Conservation (phyloP, 2,888 invertebrate species). For the Morinoia aosen region DNA sequence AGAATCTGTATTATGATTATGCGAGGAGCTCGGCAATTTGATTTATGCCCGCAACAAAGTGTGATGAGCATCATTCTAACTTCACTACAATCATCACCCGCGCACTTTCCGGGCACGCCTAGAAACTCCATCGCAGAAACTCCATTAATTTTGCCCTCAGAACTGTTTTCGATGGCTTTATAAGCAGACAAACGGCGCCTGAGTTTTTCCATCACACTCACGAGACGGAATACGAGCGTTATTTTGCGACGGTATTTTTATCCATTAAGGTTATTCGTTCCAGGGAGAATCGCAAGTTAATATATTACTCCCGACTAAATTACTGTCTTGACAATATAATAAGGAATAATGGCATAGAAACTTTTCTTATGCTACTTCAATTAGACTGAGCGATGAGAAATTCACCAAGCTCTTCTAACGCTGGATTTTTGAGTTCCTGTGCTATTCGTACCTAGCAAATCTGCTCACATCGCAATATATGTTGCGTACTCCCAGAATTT, state of each 20-base stretch:
- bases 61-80: conserved; percentile 13
- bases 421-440: too few relatives aligned
- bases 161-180: conserved; percentile 5
- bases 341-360: conserved; percentile 50
- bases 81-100: conserved; percentile 10
- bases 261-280: conserved; percentile 46
- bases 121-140: not conserved
- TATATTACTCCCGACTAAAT: conserved; percentile 36
- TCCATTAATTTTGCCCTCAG: conserved; percentile 26
- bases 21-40: not conserved
- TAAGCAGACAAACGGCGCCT: not conserved
- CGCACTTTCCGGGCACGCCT: not conserved
- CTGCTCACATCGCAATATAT: not conserved
- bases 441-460: not conserved
- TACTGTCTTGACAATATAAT: conserved; percentile 49
- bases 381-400: conserved; percentile 39
- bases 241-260: not conserved
- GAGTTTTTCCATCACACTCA: not conserved
- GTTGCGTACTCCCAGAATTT: not conserved
- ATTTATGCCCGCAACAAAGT: not conserved
- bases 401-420: not conserved
- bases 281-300: conserved; percentile 27
- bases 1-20: not conserved
- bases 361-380: conserved; percentile 51
- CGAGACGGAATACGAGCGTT: not conserved